Evolutionary conservation across 1,140 invertebrate species (phyloP).

Genomic region (Druon quercuslanigerum): DNA sequence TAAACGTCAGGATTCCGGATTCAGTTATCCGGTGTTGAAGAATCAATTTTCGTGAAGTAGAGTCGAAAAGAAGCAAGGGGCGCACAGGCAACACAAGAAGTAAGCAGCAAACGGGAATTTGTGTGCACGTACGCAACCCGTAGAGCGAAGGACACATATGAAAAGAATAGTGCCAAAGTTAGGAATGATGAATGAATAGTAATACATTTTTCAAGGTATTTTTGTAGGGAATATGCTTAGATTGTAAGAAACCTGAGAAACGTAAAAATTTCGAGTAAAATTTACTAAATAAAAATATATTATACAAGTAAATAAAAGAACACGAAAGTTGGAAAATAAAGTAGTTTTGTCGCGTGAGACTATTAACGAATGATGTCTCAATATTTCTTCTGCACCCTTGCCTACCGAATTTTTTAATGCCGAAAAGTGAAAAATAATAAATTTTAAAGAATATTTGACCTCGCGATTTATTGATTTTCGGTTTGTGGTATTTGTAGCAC

Average conservation of each 20-base stretch:
- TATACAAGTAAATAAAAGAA: not conserved
- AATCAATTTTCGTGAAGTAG: constrained; percentile 62
- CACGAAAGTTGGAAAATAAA: not conserved
- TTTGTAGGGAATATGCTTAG: no score
- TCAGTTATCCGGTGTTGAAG: constrained; percentile 61
- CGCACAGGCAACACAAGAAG: constrained; percentile 69
- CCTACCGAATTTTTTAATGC: no score
- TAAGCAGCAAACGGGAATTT: constrained; percentile 70
- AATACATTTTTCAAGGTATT: constrained; percentile 35
- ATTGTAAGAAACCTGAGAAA: constrained; percentile 7
- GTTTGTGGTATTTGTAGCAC: no score
- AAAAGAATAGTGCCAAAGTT: constrained; percentile 70
- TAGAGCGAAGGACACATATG: constrained; percentile 70
- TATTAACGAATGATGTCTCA: no score
- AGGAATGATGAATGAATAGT: constrained; percentile 58
- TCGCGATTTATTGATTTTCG: no score
- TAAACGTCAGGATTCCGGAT: constrained; percentile 17
- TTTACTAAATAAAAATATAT: not conserved
- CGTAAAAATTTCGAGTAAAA: constrained; percentile 33
- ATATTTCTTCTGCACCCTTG: no score
- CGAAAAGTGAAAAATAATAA: no score
- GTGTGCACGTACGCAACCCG: constrained; percentile 66
- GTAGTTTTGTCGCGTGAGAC: no score
- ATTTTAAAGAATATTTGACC: constrained; percentile 23
- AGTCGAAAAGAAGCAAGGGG: constrained; percentile 64